Conservation (phyloP, 2,797 vertebrate species). For the Acipenser ruthenus region DNA sequence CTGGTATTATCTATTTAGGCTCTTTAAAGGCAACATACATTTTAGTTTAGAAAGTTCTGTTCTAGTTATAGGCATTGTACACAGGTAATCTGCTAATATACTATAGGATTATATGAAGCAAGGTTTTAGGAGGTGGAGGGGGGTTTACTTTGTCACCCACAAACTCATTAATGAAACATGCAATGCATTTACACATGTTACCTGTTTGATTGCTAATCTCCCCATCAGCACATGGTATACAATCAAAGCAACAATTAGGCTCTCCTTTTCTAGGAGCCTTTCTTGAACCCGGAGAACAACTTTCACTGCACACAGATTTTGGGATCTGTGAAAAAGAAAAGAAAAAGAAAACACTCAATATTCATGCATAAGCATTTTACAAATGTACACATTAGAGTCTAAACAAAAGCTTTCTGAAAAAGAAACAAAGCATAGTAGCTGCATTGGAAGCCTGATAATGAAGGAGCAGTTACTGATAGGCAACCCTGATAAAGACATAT, state of each 20-base stretch:
- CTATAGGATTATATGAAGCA: too few species aligned
- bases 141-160: neutral
- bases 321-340: constrained; percentile 32
- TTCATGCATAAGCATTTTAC: too few species aligned
- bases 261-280: constrained; percentile 48
- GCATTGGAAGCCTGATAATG: neutral
- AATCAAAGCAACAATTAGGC: constrained; percentile 59
- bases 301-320: constrained; percentile 52
- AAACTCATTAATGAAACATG: neutral
- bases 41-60: neutral
- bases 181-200: constrained; percentile 11
- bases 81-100: neutral
- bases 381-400: neutral
- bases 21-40: neutral
- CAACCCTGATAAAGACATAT: too few species aligned
- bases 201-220: constrained; percentile 54
- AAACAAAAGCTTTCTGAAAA: neutral
- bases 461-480: neutral
- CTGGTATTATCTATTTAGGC: too few species aligned
- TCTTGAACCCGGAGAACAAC: constrained; percentile 49
- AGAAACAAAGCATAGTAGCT: neutral
- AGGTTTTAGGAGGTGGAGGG: too few species aligned
- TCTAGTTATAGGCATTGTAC: neutral
- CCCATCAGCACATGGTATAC: constrained; percentile 55
- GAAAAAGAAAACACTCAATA: too few species aligned